A percentile compares a stretch with the other conserved stretches of the same genome.
Evolutionary conservation across 2,113 vertebrate genomes (phyloP).

Genomic region (Hippocampus zosterae): DNA sequence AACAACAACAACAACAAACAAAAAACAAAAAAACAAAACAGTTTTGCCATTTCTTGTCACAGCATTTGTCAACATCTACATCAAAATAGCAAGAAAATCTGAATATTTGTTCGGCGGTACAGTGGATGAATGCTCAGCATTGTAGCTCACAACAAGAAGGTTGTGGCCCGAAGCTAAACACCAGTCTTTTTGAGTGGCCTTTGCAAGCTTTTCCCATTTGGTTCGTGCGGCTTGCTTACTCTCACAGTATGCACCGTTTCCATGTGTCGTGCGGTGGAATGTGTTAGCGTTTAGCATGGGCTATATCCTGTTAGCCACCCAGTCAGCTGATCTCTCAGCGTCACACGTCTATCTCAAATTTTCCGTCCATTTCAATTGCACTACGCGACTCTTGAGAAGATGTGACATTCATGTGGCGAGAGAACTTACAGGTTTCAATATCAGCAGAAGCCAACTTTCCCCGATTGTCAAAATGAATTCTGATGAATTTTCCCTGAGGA

Average conservation of each 20-base stretch:
- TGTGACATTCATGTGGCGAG: too few species aligned
- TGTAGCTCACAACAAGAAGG: neutral
- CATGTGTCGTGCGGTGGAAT: too few species aligned
- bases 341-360: neutral
- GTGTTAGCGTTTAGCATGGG: too few species aligned
- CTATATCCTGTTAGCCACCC: too few species aligned
- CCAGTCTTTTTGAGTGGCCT: neutral
- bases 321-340: neutral
- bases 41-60: neutral
- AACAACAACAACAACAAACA: too few species aligned
- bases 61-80: neutral
- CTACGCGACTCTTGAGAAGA: neutral
- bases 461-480: slow-evolving; percentile 84
- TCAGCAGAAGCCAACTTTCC: slow-evolving; percentile 84
- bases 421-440: slow-evolving; percentile 84
- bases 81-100: neutral
- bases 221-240: neutral
- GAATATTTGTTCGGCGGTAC: neutral
- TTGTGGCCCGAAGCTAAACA: neutral
- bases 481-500: slow-evolving; percentile 83
- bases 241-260: neutral
- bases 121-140: neutral
- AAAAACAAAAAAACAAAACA: neutral
- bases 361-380: neutral
- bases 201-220: neutral